phyloP scores from a whole-genome alignment of 1,140 invertebrate genomes.

The Hylaeus anthracinus region DNA sequence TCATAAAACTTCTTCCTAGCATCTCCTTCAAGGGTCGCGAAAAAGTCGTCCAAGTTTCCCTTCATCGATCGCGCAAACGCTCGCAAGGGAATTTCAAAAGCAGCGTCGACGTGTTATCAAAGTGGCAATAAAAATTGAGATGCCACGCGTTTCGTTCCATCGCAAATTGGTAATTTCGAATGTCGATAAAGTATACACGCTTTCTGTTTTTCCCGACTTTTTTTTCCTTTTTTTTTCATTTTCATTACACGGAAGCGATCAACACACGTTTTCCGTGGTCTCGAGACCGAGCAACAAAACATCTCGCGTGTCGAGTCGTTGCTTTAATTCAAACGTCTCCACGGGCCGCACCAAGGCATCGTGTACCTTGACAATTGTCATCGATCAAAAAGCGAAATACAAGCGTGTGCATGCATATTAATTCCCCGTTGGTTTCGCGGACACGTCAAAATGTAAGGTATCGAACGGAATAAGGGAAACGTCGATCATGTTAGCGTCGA shows the following conservation, averaged over 20 bases:
- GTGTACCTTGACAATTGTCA: constrained; percentile 37
- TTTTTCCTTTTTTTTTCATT: neutral
- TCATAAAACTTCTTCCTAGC: no score
- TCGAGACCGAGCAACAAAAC: neutral
- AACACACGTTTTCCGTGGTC: constrained; percentile 13
- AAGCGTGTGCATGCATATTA: constrained; percentile 29
- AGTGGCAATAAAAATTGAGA: neutral
- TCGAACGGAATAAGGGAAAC: neutral
- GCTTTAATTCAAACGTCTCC: constrained; percentile 26
- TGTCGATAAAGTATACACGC: no score
- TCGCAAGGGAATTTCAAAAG: neutral
- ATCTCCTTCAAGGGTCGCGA: no score
- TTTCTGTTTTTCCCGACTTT: neutral
- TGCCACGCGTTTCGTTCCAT: no score
- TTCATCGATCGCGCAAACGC: no score
- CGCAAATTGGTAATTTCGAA: no score
- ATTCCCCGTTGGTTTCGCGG: neutral
- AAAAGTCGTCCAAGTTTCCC: no score
- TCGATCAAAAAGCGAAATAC: constrained; percentile 33
- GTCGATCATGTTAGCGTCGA: no score
- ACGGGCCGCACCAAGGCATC: neutral
- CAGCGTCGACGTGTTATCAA: neutral
- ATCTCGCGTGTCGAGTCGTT: constrained; percentile 45
- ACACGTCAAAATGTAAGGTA: neutral
- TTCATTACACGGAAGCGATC: constrained; percentile 14